Evolutionary conservation across 2,113 vertebrate species (phyloP).

Genomic region (Osmerus eperlanus): DNA sequence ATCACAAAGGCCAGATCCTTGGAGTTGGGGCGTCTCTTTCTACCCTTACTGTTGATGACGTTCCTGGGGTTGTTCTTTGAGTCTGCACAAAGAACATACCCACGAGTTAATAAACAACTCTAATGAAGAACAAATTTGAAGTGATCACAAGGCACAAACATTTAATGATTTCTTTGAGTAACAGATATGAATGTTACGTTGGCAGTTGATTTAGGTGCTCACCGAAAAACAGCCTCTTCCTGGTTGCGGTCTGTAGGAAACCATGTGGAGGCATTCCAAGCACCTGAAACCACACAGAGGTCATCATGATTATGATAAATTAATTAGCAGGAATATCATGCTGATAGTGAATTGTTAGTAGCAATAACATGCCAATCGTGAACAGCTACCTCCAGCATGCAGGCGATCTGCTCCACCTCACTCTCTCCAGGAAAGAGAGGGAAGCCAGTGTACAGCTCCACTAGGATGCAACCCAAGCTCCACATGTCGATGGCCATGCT

Average conservation of each 20-base stretch:
- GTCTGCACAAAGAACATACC: constrained; percentile 58
- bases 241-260: constrained; percentile 74
- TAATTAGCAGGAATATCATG: no score
- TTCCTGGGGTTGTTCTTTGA: constrained; percentile 76
- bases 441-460: constrained; percentile 76
- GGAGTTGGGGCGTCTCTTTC: constrained; percentile 73
- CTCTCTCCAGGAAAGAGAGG: constrained; percentile 81
- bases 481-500: constrained; percentile 84
- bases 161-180: neutral
- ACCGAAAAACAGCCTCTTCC: constrained; percentile 78
- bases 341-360: no score
- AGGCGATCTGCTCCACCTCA: constrained; percentile 80
- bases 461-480: constrained; percentile 84
- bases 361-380: neutral
- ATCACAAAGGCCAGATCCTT: constrained; percentile 75
- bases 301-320: no score
- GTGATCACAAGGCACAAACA: no score
- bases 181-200: neutral
- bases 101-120: neutral
- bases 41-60: constrained; percentile 77
- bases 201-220: constrained; percentile 35
- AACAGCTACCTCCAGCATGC: constrained; percentile 79
- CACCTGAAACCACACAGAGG: constrained; percentile 62
- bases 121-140: neutral
- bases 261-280: constrained; percentile 76